phyloP scores from a whole-genome alignment of 2,797 vertebrate genomes.

The Acrossocheilus fasciatus region DNA sequence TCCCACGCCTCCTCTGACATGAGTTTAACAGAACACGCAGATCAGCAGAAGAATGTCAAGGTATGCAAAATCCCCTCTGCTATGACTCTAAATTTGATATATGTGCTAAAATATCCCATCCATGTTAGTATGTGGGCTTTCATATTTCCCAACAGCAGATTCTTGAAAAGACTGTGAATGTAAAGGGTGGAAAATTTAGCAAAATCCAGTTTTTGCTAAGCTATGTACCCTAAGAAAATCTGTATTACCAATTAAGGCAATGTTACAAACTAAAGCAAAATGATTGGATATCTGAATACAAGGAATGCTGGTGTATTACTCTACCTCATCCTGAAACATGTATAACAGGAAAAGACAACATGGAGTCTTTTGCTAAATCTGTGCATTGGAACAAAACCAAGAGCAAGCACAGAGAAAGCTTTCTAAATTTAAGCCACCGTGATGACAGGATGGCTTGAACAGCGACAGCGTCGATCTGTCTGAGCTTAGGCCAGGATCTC shows the following conservation, averaged over 20 bases:
- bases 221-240: background rate
- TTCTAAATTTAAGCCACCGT: slow-evolving; percentile 17
- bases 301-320: background rate
- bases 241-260: slow-evolving; percentile 24
- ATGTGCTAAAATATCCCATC: background rate
- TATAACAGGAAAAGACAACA: slow-evolving; percentile 11
- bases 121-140: background rate
- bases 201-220: background rate
- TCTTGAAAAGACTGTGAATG: background rate
- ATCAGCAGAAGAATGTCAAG: slow-evolving; percentile 32
- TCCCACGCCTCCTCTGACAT: slow-evolving; percentile 1
- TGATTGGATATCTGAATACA: background rate
- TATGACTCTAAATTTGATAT: background rate
- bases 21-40: slow-evolving; percentile 26
- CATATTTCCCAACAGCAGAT: slow-evolving; percentile 14
- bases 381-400: slow-evolving; percentile 32
- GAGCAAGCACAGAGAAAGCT: background rate
- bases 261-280: background rate
- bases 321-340: background rate
- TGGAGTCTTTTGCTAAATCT: slow-evolving; percentile 9
- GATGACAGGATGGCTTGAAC: slow-evolving; percentile 33
- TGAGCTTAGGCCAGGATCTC: slow-evolving; percentile 21
- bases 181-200: background rate
- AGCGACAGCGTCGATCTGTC: background rate
- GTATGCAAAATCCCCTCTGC: slow-evolving; percentile 4